phyloP scores from a whole-genome alignment of 2,113 vertebrate species.

The Pan troglodytes region DNA sequence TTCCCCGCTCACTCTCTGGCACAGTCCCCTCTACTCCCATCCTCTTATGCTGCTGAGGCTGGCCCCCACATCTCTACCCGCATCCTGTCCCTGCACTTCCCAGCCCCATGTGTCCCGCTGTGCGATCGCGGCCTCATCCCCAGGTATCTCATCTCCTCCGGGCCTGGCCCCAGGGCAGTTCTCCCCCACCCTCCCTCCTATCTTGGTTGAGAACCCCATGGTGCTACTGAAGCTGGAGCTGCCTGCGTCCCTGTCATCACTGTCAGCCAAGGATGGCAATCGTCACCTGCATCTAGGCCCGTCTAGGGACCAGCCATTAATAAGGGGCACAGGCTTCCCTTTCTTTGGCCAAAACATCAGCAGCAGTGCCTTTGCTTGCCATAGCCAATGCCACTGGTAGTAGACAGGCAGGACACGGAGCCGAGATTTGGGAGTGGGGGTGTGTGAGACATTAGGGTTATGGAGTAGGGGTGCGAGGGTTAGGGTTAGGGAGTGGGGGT shows the following conservation, averaged over 20 bases:
- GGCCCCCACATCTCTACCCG: background rate
- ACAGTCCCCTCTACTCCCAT: fast-evolving
- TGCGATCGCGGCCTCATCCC: background rate
- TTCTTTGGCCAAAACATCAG: background rate
- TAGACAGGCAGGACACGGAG: background rate
- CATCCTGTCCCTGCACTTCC: background rate
- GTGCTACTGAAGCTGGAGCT: no score
- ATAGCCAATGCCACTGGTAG: background rate
- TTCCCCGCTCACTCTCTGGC: fast-evolving
- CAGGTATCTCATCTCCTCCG: fast-evolving
- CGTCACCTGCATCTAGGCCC: fast-evolving
- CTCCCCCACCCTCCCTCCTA: background rate
- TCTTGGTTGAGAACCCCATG: background rate
- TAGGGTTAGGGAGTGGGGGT: no score
- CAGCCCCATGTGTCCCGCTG: fast-evolving
- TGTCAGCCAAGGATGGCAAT: background rate
- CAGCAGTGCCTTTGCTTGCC: background rate
- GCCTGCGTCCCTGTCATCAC: fast-evolving
- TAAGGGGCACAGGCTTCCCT: no score
- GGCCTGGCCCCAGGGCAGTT: background rate
- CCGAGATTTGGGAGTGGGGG: background rate
- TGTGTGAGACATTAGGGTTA: no score
- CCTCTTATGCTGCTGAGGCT: background rate
- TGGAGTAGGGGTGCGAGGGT: background rate
- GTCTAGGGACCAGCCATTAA: fast-evolving